Base-by-base conservation (phyloP, 2,113 vertebrate genomes). In the Xiphophorus hellerii region DNA sequence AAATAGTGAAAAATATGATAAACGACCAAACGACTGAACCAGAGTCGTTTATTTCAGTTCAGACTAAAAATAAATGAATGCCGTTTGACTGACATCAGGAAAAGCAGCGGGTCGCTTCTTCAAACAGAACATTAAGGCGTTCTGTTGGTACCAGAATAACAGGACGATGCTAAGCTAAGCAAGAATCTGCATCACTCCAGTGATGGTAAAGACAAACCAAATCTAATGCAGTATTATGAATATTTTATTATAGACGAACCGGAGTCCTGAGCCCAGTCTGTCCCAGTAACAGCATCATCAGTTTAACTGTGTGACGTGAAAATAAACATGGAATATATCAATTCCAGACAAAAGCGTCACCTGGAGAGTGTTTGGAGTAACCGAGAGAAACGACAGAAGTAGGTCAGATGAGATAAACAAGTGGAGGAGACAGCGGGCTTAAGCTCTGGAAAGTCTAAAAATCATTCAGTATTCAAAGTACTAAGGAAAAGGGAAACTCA, bases 281-380 rank as follows among this genome's bases (percentile, higher is more conserved):
- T 48, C 15, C 44, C 44, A 5, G 44, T 12, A 37, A 37, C 35
- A 37, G 35, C 35, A 11, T 37, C 35, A 25, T 25, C 42, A 44
- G 7, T 22, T 54, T 54, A 25, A 54, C 17, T 8, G 51, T 9
- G 22, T 20, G 22, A 25, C 22, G 51, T 25, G 42, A 17, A 44
- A 17, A 44, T 17, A 44, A 25, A 54, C 35, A 11, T 37, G 35
- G 35, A 37, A 37, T 37, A 37, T 3, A 51, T 51, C 14, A 42
- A 54, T 25, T 20, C 22, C 20, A 54, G 62, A 48, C 64, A 68
- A 74, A 51, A 22, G 81, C 71, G 87, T 83, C 76, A 79, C 12
- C 71, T 62, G 48, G 63, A 62, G 75, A 44, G 64, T 69, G n/a
- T 4, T 0, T 4, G 5, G 51, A 58, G 51, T 3, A 58, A n/a